Evolutionary conservation across 92 coral and sea anemone species (phyloP), one percentile per base, ranked within the genome.

Genomic region (Epizoanthus fatuus): DNA sequence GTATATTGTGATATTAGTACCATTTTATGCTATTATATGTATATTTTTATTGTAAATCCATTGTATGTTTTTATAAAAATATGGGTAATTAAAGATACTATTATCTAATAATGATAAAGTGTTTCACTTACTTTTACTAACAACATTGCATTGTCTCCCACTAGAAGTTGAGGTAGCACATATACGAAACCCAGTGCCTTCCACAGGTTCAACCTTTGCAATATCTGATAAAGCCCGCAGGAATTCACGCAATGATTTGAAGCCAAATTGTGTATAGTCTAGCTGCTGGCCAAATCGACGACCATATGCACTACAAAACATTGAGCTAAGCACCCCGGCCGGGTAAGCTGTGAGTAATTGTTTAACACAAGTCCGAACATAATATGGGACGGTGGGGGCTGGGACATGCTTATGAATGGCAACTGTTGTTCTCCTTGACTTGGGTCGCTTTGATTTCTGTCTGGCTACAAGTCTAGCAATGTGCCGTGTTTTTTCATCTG

Each of bases 391-490:
- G 10, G 91, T 83, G 29, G 94, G 96, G 1, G 82, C 19, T 69
- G 86, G 93, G 45, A 87, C 84, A 39, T 80, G 95, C 32, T 69
- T 86, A 63, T 81, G 63, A n/a, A 96, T 86, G 14, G 89, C 74
- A 4, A 86, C 91, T 3, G 96, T 92, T 8, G 93, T 94, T 65
- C 99, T 88, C 64, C 88, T 94, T 38, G 89, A 59, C 71, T 88
- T 94, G 1, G 98, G 87, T 55, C 69, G 68, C 63, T 81, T 95
- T 0, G 81, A 64, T 60, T 70, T 92, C 84, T 97, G 99, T 84
- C 94, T 91, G 12, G 97, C 91, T 20, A 97, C 96, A 42, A 97
- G 94, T 51, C 82, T 88, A 45, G 99, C 99, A 56, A 97, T 93
- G 75, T 93, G 98, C 52, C 87, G 86, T 86, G 98, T 95, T 44